These are phyloP conservation scores for Vanessa cardui DNA, from an alignment of 2,888 invertebrate species.

Conservation along the genomic window DNA sequence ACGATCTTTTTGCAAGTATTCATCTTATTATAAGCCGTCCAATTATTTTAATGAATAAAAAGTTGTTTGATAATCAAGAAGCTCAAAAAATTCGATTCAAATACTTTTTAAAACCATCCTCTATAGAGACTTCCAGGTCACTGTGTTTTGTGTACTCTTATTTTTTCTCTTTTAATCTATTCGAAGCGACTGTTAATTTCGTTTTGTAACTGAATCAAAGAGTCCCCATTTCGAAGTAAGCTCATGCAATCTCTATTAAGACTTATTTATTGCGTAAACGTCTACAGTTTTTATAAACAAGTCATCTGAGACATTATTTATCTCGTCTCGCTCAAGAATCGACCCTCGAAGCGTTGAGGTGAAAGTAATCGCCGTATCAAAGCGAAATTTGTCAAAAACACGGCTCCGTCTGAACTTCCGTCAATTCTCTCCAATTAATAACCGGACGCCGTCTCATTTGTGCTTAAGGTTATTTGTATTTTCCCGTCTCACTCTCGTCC, in stretches of 20 bases:
- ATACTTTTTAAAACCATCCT: neutral
- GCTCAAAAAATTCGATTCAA: neutral
- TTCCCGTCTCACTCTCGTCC: constrained; percentile 59
- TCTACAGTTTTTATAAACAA: constrained; percentile 43
- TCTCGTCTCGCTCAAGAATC: constrained; percentile 56
- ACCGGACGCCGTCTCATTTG: constrained; percentile 59
- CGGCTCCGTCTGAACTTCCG: constrained; percentile 75
- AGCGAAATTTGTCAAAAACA: constrained; percentile 83
- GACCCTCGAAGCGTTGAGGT: constrained; percentile 74
- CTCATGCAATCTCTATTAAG: constrained; percentile 17
- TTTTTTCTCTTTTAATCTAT: neutral
- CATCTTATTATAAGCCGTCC: neutral
- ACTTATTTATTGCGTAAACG: constrained; percentile 33
- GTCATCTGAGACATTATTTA: constrained; percentile 55
- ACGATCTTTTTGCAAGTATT: neutral
- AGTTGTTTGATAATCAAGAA: neutral
- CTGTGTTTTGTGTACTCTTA: constrained; percentile 3
- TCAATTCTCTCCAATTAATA: constrained; percentile 83
- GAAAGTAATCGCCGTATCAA: constrained; percentile 82
- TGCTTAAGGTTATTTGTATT: constrained; percentile 43
- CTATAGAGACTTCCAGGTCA: neutral
- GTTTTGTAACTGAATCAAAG: constrained; percentile 13
- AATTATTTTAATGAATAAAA: constrained; percentile 7
- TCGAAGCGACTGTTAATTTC: constrained; percentile 10
- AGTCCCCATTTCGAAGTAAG: constrained; percentile 8